These are phyloP conservation scores for Doryteuthis pealeii DNA, from an alignment of 1,140 invertebrate genomes.

Conservation along the genomic window DNA sequence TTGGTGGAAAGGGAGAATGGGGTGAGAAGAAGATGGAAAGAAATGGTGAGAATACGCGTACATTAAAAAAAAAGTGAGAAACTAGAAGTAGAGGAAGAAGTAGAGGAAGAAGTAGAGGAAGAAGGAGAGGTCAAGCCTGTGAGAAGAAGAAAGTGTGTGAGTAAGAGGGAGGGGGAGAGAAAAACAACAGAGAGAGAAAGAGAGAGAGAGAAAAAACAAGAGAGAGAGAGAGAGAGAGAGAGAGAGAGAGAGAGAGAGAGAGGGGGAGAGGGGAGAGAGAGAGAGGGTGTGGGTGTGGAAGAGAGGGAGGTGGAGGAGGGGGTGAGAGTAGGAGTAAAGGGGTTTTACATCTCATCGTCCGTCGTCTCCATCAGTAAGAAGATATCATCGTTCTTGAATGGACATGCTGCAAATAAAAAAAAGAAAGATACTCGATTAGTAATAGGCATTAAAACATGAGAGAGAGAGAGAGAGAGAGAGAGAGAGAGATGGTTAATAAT, in stretches of 20 bases:
- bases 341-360: constrained; percentile 11
- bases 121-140: too few relatives aligned
- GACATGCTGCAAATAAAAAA: neutral
- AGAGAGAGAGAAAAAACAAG: neutral
- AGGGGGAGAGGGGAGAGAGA: too few relatives aligned
- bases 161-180: neutral
- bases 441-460: neutral
- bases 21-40: neutral
- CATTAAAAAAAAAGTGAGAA: neutral
- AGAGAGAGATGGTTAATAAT: neutral
- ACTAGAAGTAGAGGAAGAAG: neutral
- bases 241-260: neutral
- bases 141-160: too few relatives aligned
- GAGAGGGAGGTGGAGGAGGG: neutral
- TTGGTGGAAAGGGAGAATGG: neutral
- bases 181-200: neutral
- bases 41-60: neutral
- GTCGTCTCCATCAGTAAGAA: constrained; percentile 4
- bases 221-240: neutral
- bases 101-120: too few relatives aligned
- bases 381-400: constrained; percentile 1
- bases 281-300: too few relatives aligned
- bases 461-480: neutral
- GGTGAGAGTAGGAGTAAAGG: neutral
- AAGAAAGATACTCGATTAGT: neutral